phyloP scores from a whole-genome alignment of 2,888 invertebrate species.

The Drosophila siamana region DNA sequence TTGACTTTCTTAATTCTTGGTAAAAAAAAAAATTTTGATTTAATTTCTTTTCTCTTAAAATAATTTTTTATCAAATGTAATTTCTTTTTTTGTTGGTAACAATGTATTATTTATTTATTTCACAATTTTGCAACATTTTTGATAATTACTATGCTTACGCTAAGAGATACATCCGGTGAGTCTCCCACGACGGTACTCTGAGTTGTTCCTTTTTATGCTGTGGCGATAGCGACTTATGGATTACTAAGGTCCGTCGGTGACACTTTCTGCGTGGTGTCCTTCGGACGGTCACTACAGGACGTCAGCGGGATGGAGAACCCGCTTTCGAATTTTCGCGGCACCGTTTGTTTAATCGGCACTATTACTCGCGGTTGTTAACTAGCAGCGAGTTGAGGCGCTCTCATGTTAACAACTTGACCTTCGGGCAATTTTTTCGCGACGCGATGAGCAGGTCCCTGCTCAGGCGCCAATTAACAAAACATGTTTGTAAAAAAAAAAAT shows the following conservation, averaged over 20 bases:
- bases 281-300: neutral
- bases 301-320: neutral
- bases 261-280: neutral
- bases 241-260: neutral
- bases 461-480: neutral
- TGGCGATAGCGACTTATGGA: neutral
- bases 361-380: neutral
- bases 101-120: too few species aligned
- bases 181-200: constrained; percentile 1
- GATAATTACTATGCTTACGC: too few species aligned
- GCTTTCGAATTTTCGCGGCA: neutral
- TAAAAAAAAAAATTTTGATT: too few species aligned
- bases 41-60: too few species aligned
- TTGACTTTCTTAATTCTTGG: too few species aligned
- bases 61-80: too few species aligned
- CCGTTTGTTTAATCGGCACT: neutral
- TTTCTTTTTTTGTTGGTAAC: too few species aligned
- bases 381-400: too few species aligned
- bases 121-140: too few species aligned
- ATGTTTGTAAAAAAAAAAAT: too few species aligned
- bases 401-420: neutral
- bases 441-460: neutral
- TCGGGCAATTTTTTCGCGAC: neutral
- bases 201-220: neutral
- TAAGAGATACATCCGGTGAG: too few species aligned